A percentile compares a stretch with the other conserved stretches of the same genome.
phyloP scores from a whole-genome alignment of 92 coral and sea anemone species.

The Actinernus sp. region DNA sequence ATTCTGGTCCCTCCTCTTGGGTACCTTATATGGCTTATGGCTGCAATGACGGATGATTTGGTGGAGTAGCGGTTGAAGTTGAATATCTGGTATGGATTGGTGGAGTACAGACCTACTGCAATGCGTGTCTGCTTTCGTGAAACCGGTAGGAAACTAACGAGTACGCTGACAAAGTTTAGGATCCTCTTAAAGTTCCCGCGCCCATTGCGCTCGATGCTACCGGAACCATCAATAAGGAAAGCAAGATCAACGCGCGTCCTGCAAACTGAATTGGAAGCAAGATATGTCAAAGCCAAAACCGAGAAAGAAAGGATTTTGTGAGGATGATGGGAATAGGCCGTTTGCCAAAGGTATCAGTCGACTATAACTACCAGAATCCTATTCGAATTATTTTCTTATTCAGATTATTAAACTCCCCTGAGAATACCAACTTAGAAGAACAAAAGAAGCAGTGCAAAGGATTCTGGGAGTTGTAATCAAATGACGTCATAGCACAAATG shows the following conservation, averaged over 20 bases:
- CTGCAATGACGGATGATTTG: conserved; percentile 34
- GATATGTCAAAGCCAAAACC: neutral
- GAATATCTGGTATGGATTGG: conserved; percentile 66
- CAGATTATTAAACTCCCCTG: no score
- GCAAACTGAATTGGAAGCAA: conserved; percentile 47
- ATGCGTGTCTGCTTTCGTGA: conserved; percentile 78
- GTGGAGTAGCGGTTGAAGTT: conserved; percentile 64
- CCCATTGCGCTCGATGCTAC: conserved; percentile 86
- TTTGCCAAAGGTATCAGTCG: no score
- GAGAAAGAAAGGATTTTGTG: no score
- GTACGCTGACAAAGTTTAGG: conserved; percentile 72
- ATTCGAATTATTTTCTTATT: no score
- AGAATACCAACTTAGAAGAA: no score
- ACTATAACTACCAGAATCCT: no score
- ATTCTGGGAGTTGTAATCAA: no score
- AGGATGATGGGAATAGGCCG: no score
- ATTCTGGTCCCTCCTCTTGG: conserved; percentile 87
- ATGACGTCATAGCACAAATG: no score
- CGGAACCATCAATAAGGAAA: conserved; percentile 95
- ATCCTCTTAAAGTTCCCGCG: conserved; percentile 86
- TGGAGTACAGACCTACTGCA: conserved; percentile 73
- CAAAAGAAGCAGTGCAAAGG: no score
- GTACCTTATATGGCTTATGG: conserved; percentile 70
- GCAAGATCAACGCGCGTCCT: conserved; percentile 76
- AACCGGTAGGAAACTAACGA: conserved; percentile 71